Conservation (phyloP, 2,113 vertebrate genomes). For the Ceyx cyanopectus region DNA sequence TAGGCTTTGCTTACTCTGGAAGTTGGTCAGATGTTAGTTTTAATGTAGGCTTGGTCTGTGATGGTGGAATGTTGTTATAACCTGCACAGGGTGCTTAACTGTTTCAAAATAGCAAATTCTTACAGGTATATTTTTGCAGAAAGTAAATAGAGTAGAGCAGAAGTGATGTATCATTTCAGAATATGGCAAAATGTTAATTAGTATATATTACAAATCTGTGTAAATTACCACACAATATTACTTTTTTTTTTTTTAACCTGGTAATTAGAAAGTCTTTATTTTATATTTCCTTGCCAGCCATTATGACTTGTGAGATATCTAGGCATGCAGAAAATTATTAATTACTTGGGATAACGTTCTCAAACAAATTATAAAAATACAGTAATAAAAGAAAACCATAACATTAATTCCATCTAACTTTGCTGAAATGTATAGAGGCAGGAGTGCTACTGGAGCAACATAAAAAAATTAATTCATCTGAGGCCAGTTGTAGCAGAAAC, state of each 20-base stretch:
- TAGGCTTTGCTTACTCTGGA: not conserved
- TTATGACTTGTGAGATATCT: not conserved
- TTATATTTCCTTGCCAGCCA: not conserved
- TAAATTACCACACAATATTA: not conserved
- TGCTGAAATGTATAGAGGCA: not conserved
- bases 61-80: not conserved
- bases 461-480: not conserved
- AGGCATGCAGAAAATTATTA: not conserved
- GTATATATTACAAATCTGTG: not conserved
- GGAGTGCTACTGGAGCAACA: not conserved
- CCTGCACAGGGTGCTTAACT: not conserved
- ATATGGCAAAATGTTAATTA: not conserved
- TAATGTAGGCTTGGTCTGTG: not conserved
- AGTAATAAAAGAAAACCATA: not conserved
- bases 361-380: not conserved
- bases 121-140: not conserved
- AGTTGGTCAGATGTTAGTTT: not conserved
- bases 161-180: not conserved
- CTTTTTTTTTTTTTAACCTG: not conserved
- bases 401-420: not conserved
- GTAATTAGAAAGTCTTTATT: not conserved
- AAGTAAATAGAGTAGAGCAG: not conserved
- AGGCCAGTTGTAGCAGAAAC: not conserved
- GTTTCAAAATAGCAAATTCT: not conserved
- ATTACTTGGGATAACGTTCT: not conserved